Evolutionary conservation across 2,113 vertebrate genomes (phyloP).

Genomic region (Embiotoca jacksoni): DNA sequence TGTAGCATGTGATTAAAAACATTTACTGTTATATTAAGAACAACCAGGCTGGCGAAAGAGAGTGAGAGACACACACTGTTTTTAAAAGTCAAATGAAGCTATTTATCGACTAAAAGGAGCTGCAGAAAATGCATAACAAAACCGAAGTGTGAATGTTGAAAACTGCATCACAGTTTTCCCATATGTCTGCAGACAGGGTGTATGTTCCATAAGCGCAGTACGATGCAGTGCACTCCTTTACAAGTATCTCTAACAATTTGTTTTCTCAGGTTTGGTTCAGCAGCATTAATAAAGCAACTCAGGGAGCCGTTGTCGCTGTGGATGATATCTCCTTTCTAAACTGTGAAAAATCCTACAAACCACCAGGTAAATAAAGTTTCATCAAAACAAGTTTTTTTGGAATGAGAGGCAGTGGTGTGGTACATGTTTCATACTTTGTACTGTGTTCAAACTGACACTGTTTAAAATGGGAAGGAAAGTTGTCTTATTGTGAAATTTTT

Average conservation of each 20-base stretch:
- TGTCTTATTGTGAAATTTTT: not conserved
- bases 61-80: too few relatives aligned
- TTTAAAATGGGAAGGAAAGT: not conserved
- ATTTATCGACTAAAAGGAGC: too few relatives aligned
- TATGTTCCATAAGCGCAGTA: not conserved
- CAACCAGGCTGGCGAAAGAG: too few relatives aligned
- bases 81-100: too few relatives aligned
- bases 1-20: too few relatives aligned
- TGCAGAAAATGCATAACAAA: not conserved
- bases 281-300: slow-evolving; percentile 13
- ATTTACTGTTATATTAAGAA: too few relatives aligned
- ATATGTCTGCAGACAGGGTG: not conserved
- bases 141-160: too few relatives aligned
- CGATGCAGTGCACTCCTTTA: not conserved
- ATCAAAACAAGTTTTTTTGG: not conserved
- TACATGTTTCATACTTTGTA: not conserved
- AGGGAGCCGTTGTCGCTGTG: slow-evolving; percentile 56
- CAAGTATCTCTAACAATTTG: not conserved
- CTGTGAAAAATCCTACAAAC: slow-evolving; percentile 76
- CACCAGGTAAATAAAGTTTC: slow-evolving; percentile 74
- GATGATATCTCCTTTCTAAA: slow-evolving; percentile 83
- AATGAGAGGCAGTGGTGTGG: not conserved
- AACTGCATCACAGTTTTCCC: not conserved
- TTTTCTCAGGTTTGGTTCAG: slow-evolving; percentile 77
- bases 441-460: not conserved